phyloP scores from a whole-genome alignment of 2,797 vertebrate genomes.

The Sebastes iracundus region DNA sequence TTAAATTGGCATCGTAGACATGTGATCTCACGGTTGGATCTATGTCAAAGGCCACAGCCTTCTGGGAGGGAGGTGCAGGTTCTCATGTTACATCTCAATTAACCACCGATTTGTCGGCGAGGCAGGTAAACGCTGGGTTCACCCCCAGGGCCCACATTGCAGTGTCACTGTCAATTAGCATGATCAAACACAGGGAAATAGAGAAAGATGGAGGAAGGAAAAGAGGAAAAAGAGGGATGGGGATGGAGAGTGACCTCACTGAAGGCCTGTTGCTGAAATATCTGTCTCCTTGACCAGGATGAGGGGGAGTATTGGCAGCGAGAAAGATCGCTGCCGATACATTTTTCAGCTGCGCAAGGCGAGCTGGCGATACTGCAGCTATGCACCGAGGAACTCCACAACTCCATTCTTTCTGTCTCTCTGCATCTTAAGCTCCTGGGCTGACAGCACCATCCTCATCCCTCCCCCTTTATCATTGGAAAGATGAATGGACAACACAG shows the following conservation, averaged over 20 bases:
- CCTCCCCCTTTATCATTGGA: constrained; percentile 16
- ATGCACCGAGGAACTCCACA: constrained; percentile 36
- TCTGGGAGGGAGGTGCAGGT: background rate
- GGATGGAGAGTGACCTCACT: constrained; percentile 20
- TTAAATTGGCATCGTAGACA: constrained; percentile 18
- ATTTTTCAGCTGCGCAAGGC: constrained; percentile 53
- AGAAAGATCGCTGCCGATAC: constrained; percentile 24
- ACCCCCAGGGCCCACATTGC: constrained; percentile 24
- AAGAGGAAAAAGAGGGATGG: background rate
- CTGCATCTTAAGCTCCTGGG: background rate
- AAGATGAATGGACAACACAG: constrained; percentile 3
- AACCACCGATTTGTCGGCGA: constrained; percentile 48
- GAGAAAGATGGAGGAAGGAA: background rate
- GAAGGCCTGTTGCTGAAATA: constrained; percentile 28
- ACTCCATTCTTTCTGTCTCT: constrained; percentile 11
- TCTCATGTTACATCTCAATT: constrained; percentile 59
- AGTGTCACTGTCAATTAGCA: constrained; percentile 34
- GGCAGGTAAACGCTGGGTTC: constrained; percentile 39
- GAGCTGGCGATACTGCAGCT: constrained; percentile 30
- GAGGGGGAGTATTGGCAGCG: constrained; percentile 8
- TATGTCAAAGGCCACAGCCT: constrained; percentile 23
- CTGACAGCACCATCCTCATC: constrained; percentile 23
- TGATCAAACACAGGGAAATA: constrained; percentile 46
- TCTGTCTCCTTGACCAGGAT: constrained; percentile 7
- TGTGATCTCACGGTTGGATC: constrained; percentile 13